A percentile compares a stretch with the other conserved stretches of the same genome.
These are phyloP conservation scores for Hypercompe scribonia DNA, from an alignment of 2,888 invertebrate species.

Conservation along the genomic window DNA sequence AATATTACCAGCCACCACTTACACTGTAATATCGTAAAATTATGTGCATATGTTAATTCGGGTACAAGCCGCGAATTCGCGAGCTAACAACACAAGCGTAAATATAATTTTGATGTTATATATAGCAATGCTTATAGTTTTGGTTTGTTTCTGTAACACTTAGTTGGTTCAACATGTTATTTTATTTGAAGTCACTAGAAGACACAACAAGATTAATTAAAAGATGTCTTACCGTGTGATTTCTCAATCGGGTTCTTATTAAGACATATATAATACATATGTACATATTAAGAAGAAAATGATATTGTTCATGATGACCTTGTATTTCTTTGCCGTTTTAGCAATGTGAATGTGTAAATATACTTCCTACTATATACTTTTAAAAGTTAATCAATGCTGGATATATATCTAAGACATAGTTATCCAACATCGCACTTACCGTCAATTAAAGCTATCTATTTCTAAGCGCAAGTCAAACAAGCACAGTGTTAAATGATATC, in stretches of 20 bases:
- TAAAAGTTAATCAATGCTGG: no score
- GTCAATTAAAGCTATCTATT: not conserved
- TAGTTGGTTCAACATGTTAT: not conserved
- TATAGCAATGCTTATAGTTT: slow-evolving; percentile 7
- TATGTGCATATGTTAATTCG: slow-evolving; percentile 68
- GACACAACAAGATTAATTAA: no score
- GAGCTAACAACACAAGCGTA: slow-evolving; percentile 27
- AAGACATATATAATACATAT: not conserved
- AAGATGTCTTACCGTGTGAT: not conserved
- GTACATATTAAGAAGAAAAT: no score
- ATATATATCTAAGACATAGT: no score
- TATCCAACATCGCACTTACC: not conserved
- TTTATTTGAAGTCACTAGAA: not conserved
- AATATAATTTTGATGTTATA: slow-evolving; percentile 21
- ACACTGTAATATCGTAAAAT: slow-evolving; percentile 60
- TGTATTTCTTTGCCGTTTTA: no score
- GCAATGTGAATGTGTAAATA: no score
- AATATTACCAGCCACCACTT: slow-evolving; percentile 63
- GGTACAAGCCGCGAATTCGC: slow-evolving; percentile 49
- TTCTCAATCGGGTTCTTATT: not conserved
- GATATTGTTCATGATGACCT: no score
- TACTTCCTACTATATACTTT: no score
- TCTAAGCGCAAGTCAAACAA: not conserved
- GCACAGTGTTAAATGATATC: not conserved
- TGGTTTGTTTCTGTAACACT: not conserved